Conservation (phyloP, 1,140 invertebrate species). For the Argopecten irradians region DNA sequence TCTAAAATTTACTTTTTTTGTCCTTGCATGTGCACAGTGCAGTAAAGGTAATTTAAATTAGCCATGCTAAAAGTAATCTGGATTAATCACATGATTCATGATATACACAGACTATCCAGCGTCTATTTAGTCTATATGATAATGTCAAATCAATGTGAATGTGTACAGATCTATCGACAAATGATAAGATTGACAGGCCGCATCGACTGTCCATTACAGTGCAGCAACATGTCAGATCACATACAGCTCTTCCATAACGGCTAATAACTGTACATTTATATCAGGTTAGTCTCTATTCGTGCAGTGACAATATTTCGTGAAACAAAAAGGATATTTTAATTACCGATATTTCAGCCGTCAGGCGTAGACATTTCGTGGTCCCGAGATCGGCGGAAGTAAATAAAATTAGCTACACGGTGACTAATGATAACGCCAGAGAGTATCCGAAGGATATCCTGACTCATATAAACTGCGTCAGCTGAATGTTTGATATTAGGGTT, state of each 20-base stretch:
- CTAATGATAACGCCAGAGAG: background rate
- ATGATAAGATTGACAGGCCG: background rate
- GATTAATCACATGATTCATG: background rate
- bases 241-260: background rate
- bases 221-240: background rate
- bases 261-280: background rate
- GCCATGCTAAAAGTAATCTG: too few species aligned
- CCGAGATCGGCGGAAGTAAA: constrained; percentile 15
- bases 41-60: too few species aligned
- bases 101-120: too few species aligned
- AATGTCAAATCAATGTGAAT: too few species aligned
- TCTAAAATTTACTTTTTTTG: too few species aligned
- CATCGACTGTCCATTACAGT: background rate
- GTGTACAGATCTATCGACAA: too few species aligned
- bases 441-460: background rate
- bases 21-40: too few species aligned
- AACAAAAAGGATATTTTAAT: background rate
- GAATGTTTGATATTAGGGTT: background rate
- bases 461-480: background rate
- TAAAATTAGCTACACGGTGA: background rate
- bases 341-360: background rate
- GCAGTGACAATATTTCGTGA: background rate
- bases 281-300: background rate
- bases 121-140: too few species aligned
- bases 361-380: background rate